Conservation (phyloP, 2,888 invertebrate species). For the Amphipyra tragopoginis region DNA sequence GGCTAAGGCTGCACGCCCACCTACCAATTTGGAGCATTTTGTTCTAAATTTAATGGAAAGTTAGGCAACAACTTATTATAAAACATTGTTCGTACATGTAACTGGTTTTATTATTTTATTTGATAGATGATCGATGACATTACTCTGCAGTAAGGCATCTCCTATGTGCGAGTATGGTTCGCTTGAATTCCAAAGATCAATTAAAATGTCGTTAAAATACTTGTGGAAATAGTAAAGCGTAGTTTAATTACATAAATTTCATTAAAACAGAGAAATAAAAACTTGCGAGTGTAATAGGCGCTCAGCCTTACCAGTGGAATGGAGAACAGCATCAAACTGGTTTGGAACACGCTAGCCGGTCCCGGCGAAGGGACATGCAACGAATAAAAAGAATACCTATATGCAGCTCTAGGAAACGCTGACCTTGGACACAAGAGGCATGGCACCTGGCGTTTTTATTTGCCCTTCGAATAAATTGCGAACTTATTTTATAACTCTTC, state of each 20-base stretch:
- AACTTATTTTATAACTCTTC: slow-evolving; percentile 82
- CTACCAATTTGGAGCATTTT: slow-evolving; percentile 38
- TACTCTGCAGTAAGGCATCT: slow-evolving; percentile 15
- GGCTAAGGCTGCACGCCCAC: slow-evolving; percentile 69
- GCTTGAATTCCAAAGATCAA: slow-evolving; percentile 43
- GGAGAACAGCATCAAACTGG: slow-evolving; percentile 85
- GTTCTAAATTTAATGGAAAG: slow-evolving; percentile 15
- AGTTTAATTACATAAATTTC: slow-evolving; percentile 69
- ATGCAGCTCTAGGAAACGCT: slow-evolving; percentile 89
- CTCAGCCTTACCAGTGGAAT: slow-evolving; percentile 80
- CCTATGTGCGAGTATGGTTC: slow-evolving; percentile 11
- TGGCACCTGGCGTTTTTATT: slow-evolving; percentile 89
- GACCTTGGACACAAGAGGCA: slow-evolving; percentile 87
- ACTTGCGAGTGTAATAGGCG: slow-evolving; percentile 76
- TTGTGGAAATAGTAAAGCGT: slow-evolving; percentile 59
- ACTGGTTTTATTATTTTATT: slow-evolving; percentile 7
- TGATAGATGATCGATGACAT: slow-evolving; percentile 1
- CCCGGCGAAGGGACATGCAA: slow-evolving; percentile 85
- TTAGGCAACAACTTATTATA: slow-evolving; percentile 13
- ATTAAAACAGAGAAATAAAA: slow-evolving; percentile 74
- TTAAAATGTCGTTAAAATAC: slow-evolving; percentile 60
- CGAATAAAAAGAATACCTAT: slow-evolving; percentile 87
- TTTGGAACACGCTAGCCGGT: slow-evolving; percentile 87
- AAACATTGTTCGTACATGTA: background rate
- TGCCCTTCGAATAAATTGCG: slow-evolving; percentile 86